phyloP scores from a whole-genome alignment of 2,888 invertebrate genomes.

The Polymixis lichenea region DNA sequence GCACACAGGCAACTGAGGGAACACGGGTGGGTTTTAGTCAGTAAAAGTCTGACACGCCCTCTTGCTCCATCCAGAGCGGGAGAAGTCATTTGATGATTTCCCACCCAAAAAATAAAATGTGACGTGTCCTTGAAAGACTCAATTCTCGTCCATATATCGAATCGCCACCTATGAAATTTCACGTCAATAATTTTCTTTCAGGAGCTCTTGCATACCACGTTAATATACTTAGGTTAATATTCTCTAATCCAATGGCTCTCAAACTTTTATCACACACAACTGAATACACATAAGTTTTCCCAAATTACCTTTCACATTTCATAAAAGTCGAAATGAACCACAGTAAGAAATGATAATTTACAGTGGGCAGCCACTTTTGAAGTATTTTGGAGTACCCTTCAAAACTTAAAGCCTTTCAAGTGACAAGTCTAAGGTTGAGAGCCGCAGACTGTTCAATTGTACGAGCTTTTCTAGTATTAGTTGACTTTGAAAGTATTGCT shows the following conservation, averaged over 20 bases:
- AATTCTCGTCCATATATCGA: background rate
- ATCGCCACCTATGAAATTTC: background rate
- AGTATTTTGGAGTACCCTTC: slow-evolving; percentile 25
- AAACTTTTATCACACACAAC: slow-evolving; percentile 10
- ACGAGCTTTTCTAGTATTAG: slow-evolving; percentile 14
- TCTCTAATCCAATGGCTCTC: background rate
- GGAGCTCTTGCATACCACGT: background rate
- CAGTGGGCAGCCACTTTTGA: slow-evolving; percentile 1
- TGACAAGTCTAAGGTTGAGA: slow-evolving; percentile 10
- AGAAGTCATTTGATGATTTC: no score
- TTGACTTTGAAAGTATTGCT: slow-evolving; percentile 3
- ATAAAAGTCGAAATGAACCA: background rate
- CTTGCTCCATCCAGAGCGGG: no score
- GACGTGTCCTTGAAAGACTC: background rate
- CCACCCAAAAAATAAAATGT: no score
- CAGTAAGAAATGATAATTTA: slow-evolving; percentile 23
- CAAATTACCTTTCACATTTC: slow-evolving; percentile 9
- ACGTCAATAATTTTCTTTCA: background rate
- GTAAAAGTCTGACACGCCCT: no score
- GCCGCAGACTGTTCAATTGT: slow-evolving; percentile 2
- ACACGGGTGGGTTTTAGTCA: no score
- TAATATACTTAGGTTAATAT: no score
- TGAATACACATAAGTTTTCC: background rate
- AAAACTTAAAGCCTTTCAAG: slow-evolving; percentile 31
- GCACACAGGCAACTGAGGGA: no score